Evolutionary conservation across 2,888 invertebrate genomes (phyloP), one percentile per base, ranked within the genome.

Genomic region (Plagodis dolabraria): DNA sequence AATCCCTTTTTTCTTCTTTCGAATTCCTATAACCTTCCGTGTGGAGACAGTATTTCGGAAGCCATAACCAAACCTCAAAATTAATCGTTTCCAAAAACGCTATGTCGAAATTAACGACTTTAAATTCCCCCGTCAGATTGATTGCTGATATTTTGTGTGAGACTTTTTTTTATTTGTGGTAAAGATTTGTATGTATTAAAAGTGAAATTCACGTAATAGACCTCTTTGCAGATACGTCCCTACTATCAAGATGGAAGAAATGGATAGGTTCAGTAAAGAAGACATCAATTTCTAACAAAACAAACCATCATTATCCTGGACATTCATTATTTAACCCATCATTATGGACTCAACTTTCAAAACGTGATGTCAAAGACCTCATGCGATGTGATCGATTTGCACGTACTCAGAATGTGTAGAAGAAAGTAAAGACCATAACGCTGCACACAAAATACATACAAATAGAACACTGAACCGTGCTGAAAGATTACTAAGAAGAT

Each of bases 91-190:
- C 42, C 22, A 9, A 12, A 49, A 58, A 49, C 58, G 58, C 53
- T 53, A 53, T 53, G 53, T 50, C 51, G 53, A 59, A 59, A 59
- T 49, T 36, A 42, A 53, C 53, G 40, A 42, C 46, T 58, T 58
- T 58, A 48, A 22, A 22, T 22, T 22, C 22, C 22, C 22, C 4
- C 22, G 2, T 22, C 22, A 22, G 22, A 22, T 22, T 22, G 22
- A 1, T 22, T 22, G 22, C 22, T 22, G 22, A 22, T 22, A 2
- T 1, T 22, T 22, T 22, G 22, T 22, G 22, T 1, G 22, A 22
- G 22, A 22, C 22, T 22, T 22, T 22, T 22, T 22, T 22, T 22
- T 22, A 22, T 22, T 22, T 22, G 22, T 4, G 4, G 22, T 22
- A 1, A 22, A 22, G 2, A 22, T 22, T 22, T 22, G 2, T 22